Base-by-base conservation (phyloP, 2,797 vertebrate genomes). In the Streptopelia turtur region DNA sequence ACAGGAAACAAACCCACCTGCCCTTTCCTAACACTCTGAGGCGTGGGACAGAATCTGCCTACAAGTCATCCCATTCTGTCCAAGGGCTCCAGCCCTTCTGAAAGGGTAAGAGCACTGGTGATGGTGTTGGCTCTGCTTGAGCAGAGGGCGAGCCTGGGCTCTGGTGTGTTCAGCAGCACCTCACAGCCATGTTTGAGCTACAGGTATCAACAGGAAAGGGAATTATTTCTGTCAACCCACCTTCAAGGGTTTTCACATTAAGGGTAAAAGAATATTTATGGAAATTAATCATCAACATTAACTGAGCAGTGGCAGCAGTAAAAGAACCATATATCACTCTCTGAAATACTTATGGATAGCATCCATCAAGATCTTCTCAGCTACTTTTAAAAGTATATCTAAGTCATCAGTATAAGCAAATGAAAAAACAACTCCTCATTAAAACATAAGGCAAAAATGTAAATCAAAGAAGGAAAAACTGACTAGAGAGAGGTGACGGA, bases 101-200 rank as follows among this genome's bases (percentile, higher is more conserved):
- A 90, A 65, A 76, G 43, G 55, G 59, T n/a, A 82, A 97, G 86
- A 78, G 78, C 84, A 52, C 69, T 65, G 80, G 52, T 76, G 82
- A 90, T 61, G 95, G 69, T 83, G 95, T 95, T 94, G 96, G 89
- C 52, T 95, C 88, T 90, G 69, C 87, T 89, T 63, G 71, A 95
- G 64, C 41, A 83, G 60, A 91, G 93, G 70, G 43, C 61, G 69
- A 96, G 87, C 22, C 43, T 0, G 1, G 70, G 21, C 37, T 84
- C 92, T 18, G 76, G 47, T 16, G 49, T 65, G 11, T 74, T 55
- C 53, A 64, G 66, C 63, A 86, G 57, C 56, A 85, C 84, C 89
- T 96, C 50, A 82, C 49, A 94, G 59, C 45, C 20, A 87, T 90
- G 74, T 33, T 93, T 91, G 63, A 85, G 92, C 35, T 83, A 92